Evolutionary conservation across 2,888 invertebrate species (phyloP).

Genomic region (Muscina levida): DNA sequence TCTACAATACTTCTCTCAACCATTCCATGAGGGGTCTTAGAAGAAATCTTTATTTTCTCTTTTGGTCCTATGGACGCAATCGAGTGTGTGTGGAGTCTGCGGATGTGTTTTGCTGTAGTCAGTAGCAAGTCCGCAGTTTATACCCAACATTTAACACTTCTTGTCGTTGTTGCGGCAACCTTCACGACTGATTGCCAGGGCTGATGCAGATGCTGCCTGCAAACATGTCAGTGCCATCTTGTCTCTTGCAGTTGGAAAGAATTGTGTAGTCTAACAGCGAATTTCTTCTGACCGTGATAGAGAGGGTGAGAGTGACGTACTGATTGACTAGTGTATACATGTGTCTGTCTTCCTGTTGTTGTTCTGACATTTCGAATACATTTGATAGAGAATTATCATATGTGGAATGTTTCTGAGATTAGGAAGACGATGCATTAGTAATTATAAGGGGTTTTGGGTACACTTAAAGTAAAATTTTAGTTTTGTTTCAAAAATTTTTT

Average conservation of each 20-base stretch:
- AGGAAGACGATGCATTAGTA: slow-evolving; percentile 32
- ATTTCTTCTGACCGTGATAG: background rate
- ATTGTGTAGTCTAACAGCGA: background rate
- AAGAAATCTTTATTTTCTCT: slow-evolving; percentile 3
- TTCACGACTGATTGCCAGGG: background rate
- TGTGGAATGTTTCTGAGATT: background rate
- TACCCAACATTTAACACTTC: slow-evolving; percentile 59
- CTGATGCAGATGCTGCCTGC: slow-evolving; percentile 24
- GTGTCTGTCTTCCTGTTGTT: background rate
- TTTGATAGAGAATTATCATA: slow-evolving; percentile 29
- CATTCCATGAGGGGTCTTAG: slow-evolving; percentile 20
- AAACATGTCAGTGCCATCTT: slow-evolving; percentile 57
- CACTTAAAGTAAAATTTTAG: slow-evolving; percentile 39
- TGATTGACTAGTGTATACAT: slow-evolving; percentile 8
- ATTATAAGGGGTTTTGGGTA: slow-evolving; percentile 20
- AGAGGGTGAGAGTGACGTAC: slow-evolving; percentile 7
- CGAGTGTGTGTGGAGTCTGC: background rate
- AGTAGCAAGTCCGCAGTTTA: slow-evolving; percentile 52
- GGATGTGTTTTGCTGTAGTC: slow-evolving; percentile 25
- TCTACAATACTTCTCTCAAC: too few relatives aligned
- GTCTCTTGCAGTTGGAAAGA: slow-evolving; percentile 30
- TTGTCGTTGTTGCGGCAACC: slow-evolving; percentile 15
- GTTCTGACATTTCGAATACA: slow-evolving; percentile 2
- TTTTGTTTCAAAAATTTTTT: too few relatives aligned
- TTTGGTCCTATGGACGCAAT: too few relatives aligned